Conservation (phyloP, 2,888 invertebrate species). For the Eledona agricola region DNA sequence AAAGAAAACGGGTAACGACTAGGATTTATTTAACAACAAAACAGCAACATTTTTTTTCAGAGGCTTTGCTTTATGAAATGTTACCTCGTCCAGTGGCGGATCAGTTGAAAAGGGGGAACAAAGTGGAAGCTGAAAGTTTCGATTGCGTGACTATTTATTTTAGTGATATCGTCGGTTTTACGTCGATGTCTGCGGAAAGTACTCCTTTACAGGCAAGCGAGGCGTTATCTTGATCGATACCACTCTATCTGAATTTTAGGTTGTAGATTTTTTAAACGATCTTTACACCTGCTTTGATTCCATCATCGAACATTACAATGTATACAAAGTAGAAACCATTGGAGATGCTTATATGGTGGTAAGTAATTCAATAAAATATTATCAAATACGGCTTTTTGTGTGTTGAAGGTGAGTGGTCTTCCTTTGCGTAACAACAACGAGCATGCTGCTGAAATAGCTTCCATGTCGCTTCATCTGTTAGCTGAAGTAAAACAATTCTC, state of each 20-base stretch:
- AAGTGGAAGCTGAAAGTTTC: conserved; percentile 90
- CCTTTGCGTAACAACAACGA: conserved; percentile 88
- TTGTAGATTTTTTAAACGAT: conserved; percentile 93
- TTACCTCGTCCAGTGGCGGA: conserved; percentile 91
- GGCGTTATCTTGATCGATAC: neutral
- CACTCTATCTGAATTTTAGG: conserved; percentile 65
- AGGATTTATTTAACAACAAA: neutral
- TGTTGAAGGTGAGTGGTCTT: conserved; percentile 78
- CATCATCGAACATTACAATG: conserved; percentile 90
- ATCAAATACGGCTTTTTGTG: conserved; percentile 4
- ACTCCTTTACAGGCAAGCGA: conserved; percentile 78
- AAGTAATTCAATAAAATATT: conserved; percentile 56
- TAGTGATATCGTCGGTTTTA: conserved; percentile 94
- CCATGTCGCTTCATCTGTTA: conserved; percentile 89
- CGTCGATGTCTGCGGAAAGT: conserved; percentile 90
- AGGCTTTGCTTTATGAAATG: conserved; percentile 88
- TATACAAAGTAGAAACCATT: conserved; percentile 93
- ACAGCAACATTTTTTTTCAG: conserved; percentile 61
- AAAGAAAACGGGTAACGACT: conserved; percentile 83
- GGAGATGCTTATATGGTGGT: conserved; percentile 95
- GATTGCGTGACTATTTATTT: conserved; percentile 94
- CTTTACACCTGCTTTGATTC: conserved; percentile 95
- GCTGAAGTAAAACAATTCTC: conserved; percentile 85
- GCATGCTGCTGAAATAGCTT: conserved; percentile 93
- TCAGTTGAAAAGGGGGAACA: conserved; percentile 87